Conservation (phyloP, 2,113 vertebrate species). For the Aramus guarauna region DNA sequence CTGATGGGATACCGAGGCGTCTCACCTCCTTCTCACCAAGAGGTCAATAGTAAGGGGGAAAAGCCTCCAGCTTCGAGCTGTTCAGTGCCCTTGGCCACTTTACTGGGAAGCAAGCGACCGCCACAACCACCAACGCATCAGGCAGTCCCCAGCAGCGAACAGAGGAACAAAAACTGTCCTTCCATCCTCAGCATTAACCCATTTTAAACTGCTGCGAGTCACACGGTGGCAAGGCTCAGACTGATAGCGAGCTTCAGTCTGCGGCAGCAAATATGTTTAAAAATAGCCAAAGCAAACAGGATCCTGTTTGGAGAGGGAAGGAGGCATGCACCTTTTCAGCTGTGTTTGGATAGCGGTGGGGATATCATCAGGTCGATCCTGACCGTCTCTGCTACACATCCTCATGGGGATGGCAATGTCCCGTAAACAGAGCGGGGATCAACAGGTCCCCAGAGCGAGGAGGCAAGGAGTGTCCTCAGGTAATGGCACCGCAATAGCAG, state of each 20-base stretch:
- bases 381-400: neutral
- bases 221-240: neutral
- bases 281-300: neutral
- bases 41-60: neutral
- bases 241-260: neutral
- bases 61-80: neutral
- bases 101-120: neutral
- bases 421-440: neutral
- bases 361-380: neutral
- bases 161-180: neutral
- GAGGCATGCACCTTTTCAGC: neutral
- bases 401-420: neutral
- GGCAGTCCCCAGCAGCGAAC: neutral
- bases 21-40: neutral
- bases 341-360: neutral
- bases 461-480: conserved; percentile 12
- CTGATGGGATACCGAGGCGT: neutral
- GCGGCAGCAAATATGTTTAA: neutral
- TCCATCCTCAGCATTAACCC: neutral
- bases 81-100: neutral
- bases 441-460: neutral
- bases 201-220: neutral
- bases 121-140: neutral
- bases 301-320: neutral
- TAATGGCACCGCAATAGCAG: neutral